Conservation (phyloP, 2,888 invertebrate species). For the Cataglyphis albicans region DNA sequence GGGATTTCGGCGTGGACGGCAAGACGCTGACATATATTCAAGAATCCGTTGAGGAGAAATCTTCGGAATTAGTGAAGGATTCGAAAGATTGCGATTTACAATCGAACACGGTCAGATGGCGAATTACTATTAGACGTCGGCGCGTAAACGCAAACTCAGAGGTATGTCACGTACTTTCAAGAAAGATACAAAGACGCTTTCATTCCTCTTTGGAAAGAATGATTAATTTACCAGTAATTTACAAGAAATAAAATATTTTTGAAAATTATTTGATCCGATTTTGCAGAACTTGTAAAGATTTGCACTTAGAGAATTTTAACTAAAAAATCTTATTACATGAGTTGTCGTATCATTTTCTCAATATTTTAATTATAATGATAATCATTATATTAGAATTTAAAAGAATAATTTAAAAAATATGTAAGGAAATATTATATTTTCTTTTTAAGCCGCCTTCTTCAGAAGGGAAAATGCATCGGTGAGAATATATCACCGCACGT, state of each 20-base stretch:
- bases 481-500: not conserved
- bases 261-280: not conserved
- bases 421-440: not conserved
- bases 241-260: not conserved
- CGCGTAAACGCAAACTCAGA: not conserved
- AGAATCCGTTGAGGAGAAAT: not conserved
- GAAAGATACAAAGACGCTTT: not conserved
- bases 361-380: too few relatives aligned
- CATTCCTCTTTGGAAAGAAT: not conserved
- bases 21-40: not conserved
- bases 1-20: not conserved
- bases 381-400: not conserved
- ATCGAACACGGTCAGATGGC: conserved; percentile 19
- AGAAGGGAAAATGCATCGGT: not conserved
- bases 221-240: not conserved
- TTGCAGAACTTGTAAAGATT: not conserved
- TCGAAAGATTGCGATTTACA: not conserved
- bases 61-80: not conserved
- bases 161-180: not conserved
- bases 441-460: not conserved
- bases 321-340: not conserved
- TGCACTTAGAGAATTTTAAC: not conserved
- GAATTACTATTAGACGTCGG: conserved; percentile 15
- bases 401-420: not conserved
- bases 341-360: not conserved